phyloP scores from a whole-genome alignment of 1,140 invertebrate genomes.

The Pachypeltis micranthus region DNA sequence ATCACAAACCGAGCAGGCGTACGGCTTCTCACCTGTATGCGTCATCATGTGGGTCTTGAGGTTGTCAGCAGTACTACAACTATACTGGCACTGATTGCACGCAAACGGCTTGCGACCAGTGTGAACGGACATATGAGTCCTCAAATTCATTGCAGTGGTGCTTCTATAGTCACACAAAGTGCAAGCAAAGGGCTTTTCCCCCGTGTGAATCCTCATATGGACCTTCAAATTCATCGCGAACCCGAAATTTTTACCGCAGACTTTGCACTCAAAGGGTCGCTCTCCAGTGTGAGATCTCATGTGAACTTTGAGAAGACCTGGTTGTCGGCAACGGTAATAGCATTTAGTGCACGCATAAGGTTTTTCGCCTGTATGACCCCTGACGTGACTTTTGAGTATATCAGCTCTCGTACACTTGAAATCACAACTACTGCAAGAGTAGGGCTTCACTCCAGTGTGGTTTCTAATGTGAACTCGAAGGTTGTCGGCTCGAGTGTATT shows the following conservation, averaged over 20 bases:
- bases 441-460: background rate
- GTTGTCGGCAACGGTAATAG: background rate
- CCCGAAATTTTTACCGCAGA: background rate
- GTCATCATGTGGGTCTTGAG: slow-evolving; percentile 65
- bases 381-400: background rate
- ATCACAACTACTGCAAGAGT: background rate
- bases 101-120: slow-evolving; percentile 18
- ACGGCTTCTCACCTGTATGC: slow-evolving; percentile 46
- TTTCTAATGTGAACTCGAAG: background rate
- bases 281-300: slow-evolving; percentile 2
- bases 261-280: slow-evolving; percentile 3
- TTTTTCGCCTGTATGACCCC: background rate
- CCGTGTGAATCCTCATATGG: background rate
- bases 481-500: background rate
- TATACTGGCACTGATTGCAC: slow-evolving; percentile 14
- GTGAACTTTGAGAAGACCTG: background rate
- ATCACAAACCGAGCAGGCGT: slow-evolving; percentile 35
- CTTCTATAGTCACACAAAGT: slow-evolving; percentile 32
- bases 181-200: slow-evolving; percentile 24
- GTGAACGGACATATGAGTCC: slow-evolving; percentile 33
- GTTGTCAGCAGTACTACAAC: slow-evolving; percentile 37
- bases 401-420: background rate
- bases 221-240: slow-evolving; percentile 2
- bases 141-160: slow-evolving; percentile 33
- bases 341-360: background rate